phyloP scores from a whole-genome alignment of 2,888 invertebrate genomes.

The Epistrophe grossulariae region DNA sequence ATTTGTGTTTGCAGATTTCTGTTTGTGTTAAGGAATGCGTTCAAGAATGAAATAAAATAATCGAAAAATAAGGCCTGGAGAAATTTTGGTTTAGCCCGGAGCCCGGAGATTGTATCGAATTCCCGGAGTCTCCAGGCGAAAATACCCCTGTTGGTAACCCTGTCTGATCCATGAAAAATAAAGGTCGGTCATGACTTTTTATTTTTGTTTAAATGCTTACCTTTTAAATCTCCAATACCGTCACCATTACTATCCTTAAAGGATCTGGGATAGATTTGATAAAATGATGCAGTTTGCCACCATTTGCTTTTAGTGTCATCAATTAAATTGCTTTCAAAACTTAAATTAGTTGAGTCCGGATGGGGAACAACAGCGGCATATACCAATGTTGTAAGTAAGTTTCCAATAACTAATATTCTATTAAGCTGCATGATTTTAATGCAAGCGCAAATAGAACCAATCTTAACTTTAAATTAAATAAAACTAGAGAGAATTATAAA shows the following conservation, averaged over 20 bases:
- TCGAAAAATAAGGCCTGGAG: too few species aligned
- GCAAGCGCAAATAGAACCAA: background rate
- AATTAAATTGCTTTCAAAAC: background rate
- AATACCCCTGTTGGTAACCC: too few species aligned
- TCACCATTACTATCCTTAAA: background rate
- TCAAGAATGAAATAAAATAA: too few species aligned
- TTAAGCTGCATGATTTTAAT: background rate
- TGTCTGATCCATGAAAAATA: too few species aligned
- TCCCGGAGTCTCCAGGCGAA: too few species aligned
- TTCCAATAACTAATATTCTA: background rate
- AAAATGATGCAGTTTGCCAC: background rate
- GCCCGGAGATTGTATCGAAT: too few species aligned
- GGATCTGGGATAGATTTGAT: background rate
- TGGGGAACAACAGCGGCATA: background rate
- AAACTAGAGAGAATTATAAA: background rate
- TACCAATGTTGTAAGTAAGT: background rate
- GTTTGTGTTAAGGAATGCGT: too few species aligned
- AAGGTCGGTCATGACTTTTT: too few species aligned
- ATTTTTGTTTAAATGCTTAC: too few species aligned
- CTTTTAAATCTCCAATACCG: background rate
- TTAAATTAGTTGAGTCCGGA: background rate
- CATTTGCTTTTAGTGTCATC: slow-evolving; percentile 49
- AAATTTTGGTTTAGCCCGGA: too few species aligned
- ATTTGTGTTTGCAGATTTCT: too few species aligned
- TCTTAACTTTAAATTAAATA: background rate